A percentile compares a stretch with the other conserved stretches of the same genome.
These are phyloP conservation scores for Bombus pascuorum DNA, from an alignment of 1,140 invertebrate genomes.

Conservation along the genomic window DNA sequence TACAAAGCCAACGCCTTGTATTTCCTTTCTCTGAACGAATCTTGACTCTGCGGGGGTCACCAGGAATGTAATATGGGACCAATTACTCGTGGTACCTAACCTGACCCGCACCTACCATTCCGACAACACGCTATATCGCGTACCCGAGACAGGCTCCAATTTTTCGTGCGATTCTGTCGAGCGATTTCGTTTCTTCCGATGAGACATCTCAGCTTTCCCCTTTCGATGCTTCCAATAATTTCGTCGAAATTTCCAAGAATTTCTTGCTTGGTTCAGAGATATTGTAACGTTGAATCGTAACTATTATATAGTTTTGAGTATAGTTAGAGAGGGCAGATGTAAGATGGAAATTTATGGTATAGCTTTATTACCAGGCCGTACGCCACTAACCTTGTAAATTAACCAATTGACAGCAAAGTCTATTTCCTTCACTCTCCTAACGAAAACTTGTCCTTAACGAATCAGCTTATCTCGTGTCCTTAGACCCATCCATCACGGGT, in stretches of 20 bases:
- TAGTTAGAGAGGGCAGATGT: neutral
- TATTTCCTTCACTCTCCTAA: too few relatives aligned
- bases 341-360: neutral
- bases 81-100: conserved; percentile 73
- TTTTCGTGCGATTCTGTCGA: conserved; percentile 11
- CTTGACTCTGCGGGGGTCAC: conserved; percentile 52
- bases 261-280: neutral
- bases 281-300: neutral
- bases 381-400: too few relatives aligned
- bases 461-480: too few relatives aligned
- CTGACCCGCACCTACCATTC: conserved; percentile 40
- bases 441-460: too few relatives aligned
- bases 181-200: conserved; percentile 11
- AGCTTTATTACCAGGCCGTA: neutral
- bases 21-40: conserved; percentile 13
- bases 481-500: too few relatives aligned
- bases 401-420: too few relatives aligned
- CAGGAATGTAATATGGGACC: conserved; percentile 79
- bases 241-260: neutral
- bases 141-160: conserved; percentile 56
- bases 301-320: neutral
- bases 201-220: neutral
- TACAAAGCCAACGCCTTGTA: conserved; percentile 62
- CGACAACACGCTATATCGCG: conserved; percentile 40
- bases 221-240: neutral